These are phyloP conservation scores for Ceratosolen solmsi DNA, from an alignment of 1,140 invertebrate species.

Conservation along the genomic window DNA sequence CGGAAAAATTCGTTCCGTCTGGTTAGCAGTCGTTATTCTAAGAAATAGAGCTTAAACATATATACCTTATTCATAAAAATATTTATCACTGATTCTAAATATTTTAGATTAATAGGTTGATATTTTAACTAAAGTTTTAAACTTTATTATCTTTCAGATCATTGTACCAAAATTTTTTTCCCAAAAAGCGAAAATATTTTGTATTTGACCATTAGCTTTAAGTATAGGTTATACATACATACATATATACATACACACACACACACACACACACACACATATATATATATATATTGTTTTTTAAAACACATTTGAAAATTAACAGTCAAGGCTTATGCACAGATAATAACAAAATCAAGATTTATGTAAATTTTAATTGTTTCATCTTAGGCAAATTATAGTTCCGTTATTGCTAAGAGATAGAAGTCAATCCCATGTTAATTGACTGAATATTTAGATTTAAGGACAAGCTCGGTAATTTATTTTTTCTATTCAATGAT, in stretches of 20 bases:
- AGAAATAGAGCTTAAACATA: constrained; percentile 55
- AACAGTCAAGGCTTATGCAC: neutral
- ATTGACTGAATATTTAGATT: constrained; percentile 24
- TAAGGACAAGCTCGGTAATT: neutral
- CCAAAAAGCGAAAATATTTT: constrained; percentile 1
- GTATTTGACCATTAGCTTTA: constrained; percentile 5
- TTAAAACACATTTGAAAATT: too few species aligned
- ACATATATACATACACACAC: too few species aligned
- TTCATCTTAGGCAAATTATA: neutral
- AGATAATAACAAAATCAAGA: neutral
- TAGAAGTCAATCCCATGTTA: neutral
- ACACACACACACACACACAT: too few species aligned
- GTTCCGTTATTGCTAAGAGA: neutral
- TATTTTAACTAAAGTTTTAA: constrained; percentile 19
- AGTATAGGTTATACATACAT: too few species aligned
- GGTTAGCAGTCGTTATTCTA: constrained; percentile 65
- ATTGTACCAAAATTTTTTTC: constrained; percentile 3
- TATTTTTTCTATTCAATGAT: constrained; percentile 3
- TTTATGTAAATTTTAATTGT: neutral
- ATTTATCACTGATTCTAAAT: neutral
- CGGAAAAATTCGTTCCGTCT: constrained; percentile 66
- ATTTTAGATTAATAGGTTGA: constrained; percentile 4
- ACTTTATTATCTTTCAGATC: constrained; percentile 3
- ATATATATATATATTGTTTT: too few species aligned
- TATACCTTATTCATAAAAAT: neutral